Evolutionary conservation across 2,113 vertebrate genomes (phyloP), one percentile per base, ranked within the genome.

Genomic region (Xiphias gladius): DNA sequence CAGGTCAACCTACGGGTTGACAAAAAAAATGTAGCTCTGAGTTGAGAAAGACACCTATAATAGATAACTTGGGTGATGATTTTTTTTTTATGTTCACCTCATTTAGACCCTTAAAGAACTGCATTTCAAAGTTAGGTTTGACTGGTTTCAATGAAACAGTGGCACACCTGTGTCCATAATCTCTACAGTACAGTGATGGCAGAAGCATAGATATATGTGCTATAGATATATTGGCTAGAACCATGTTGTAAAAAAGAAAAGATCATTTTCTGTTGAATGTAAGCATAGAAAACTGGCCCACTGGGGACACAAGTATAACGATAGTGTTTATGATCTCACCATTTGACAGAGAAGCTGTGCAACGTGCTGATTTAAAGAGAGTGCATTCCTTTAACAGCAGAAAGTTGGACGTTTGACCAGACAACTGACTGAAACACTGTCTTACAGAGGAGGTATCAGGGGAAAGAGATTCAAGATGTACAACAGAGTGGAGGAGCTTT

Each of bases 401-500:
- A 80, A 67, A 80, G 46, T 35, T 20, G 39, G 65, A 85, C 82
- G 70, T 79, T 24, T 70, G 76, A 80, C 81, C 79, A 73, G 73
- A 76, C 79, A 62, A 66, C 65, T 79, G 84, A 71, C 76, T 75
- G 55, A 64, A 87, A 70, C 9, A 59, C 66, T 54, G 66, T 65
- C 55, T 84, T 43, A 74, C 54, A 20, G 17, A 22, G 59, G 73
- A 66, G 57, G 79, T 59, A 86, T 73, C 64, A 76, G 80, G 79
- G 83, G 85, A 80, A 82, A 84, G 78, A 84, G 86, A 86, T 80
- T 88, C 76, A 57, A 84, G 73, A 87, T 78, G 83, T 80, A 88
- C 83, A 91, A 90, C 91, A 87, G 88, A 87, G 90, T 68, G 66
- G 86, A 89, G 86, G 85, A 89, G 87, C 86, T 88, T 89, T 92